phyloP scores from a whole-genome alignment of 2,113 vertebrate species.

The Hippolais icterina region DNA sequence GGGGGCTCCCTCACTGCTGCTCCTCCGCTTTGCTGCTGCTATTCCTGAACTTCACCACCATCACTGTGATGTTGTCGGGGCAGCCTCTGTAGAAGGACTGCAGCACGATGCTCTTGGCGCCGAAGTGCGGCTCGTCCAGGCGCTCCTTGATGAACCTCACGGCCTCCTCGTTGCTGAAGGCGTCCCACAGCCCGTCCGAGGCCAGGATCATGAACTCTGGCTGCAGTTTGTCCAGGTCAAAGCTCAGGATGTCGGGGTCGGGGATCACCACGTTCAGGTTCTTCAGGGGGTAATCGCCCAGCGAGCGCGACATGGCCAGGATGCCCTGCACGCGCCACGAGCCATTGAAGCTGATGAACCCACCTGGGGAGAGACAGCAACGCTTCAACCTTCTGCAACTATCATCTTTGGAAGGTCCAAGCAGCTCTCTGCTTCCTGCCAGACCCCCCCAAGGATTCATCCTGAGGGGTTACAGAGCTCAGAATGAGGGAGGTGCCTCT shows the following conservation, averaged over 20 bases:
- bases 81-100: constrained; percentile 98
- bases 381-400: too few relatives aligned
- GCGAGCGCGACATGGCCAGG: constrained; percentile 95
- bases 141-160: constrained; percentile 95
- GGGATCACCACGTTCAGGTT: constrained; percentile 95
- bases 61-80: constrained; percentile 98
- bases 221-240: constrained; percentile 96
- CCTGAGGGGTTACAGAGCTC: neutral
- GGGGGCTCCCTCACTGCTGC: constrained; percentile 69
- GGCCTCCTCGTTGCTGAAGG: constrained; percentile 98
- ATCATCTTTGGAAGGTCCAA: fast-evolving
- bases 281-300: constrained; percentile 97
- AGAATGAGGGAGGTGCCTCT: neutral
- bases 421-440: neutral
- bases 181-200: constrained; percentile 96
- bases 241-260: constrained; percentile 92
- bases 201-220: constrained; percentile 98
- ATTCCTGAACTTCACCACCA: constrained; percentile 98
- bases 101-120: constrained; percentile 96
- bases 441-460: neutral
- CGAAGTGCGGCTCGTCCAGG: constrained; percentile 94
- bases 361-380: constrained; percentile 78
- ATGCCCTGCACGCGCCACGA: constrained; percentile 98
- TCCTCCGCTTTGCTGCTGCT: constrained; percentile 85
- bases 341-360: constrained; percentile 98